Conservation (phyloP, 2,888 invertebrate species). For the Yponomeuta sedellus region DNA sequence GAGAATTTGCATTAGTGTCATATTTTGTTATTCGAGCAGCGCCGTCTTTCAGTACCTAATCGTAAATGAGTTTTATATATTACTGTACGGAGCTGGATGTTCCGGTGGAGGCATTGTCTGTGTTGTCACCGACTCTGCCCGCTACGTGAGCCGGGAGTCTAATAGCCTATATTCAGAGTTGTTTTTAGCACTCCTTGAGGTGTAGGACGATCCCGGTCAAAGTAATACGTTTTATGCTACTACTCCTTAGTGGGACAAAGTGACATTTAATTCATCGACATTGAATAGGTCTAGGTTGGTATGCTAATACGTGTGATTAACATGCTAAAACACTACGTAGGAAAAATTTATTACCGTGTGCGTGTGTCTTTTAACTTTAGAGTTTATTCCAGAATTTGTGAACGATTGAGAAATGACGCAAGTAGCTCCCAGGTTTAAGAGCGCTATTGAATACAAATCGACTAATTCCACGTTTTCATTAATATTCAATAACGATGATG, state of each 20-base stretch:
- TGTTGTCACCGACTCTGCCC: constrained; percentile 43
- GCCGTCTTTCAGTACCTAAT: no score
- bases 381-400: not conserved
- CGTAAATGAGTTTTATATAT: not conserved
- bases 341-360: not conserved
- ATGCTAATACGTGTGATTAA: not conserved
- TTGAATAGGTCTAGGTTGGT: not conserved
- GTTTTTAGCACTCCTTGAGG: constrained; percentile 44
- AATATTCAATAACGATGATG: not conserved
- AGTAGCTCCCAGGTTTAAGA: not conserved
- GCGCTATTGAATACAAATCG: not conserved
- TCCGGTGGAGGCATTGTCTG: constrained; percentile 38
- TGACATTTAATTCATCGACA: not conserved
- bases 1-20: not conserved
- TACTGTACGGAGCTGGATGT: constrained; percentile 21
- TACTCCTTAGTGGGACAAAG: not conserved
- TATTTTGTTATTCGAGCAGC: not conserved
- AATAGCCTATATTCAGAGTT: constrained; percentile 46
- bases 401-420: not conserved
- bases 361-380: not conserved
- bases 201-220: constrained; percentile 34
- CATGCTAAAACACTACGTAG: not conserved
- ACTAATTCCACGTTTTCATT: not conserved
- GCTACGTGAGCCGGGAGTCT: constrained; percentile 51
- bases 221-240: not conserved